These are phyloP conservation scores for Leptodactylus fuscus DNA, from an alignment of 2,113 vertebrate genomes.

Conservation along the genomic window DNA sequence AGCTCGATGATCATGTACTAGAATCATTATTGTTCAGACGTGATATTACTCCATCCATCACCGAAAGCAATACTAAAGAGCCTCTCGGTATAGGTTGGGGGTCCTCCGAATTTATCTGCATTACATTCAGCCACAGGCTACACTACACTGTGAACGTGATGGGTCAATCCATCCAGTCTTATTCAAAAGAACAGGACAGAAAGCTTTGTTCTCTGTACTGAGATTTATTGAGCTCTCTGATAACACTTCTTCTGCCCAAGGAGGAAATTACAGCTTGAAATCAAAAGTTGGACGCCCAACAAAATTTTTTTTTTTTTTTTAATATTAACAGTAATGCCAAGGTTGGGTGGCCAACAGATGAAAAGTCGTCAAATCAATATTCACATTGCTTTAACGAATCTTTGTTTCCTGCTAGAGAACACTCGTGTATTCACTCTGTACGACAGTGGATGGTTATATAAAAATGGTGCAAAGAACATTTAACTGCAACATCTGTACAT, in stretches of 20 bases:
- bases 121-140: neutral
- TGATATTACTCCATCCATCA: slow-evolving; percentile 7
- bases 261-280: neutral
- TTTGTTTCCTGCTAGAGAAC: too few relatives aligned
- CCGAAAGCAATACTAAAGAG: neutral
- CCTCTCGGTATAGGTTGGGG: neutral
- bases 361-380: too few relatives aligned
- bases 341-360: too few relatives aligned
- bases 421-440: too few relatives aligned
- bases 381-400: too few relatives aligned
- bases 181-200: neutral
- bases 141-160: neutral
- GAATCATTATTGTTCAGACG: neutral
- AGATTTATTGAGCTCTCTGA: neutral
- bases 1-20: neutral
- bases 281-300: neutral
- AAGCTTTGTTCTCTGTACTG: neutral
- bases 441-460: too few relatives aligned
- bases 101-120: neutral
- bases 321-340: too few relatives aligned
- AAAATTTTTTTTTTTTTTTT: neutral
- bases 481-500: too few relatives aligned
- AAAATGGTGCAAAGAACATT: too few relatives aligned
- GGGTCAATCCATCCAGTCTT: neutral
- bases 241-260: neutral